These are phyloP conservation scores for Philypnodon macrostomus DNA, from an alignment of 2,797 vertebrate species.

Conservation along the genomic window DNA sequence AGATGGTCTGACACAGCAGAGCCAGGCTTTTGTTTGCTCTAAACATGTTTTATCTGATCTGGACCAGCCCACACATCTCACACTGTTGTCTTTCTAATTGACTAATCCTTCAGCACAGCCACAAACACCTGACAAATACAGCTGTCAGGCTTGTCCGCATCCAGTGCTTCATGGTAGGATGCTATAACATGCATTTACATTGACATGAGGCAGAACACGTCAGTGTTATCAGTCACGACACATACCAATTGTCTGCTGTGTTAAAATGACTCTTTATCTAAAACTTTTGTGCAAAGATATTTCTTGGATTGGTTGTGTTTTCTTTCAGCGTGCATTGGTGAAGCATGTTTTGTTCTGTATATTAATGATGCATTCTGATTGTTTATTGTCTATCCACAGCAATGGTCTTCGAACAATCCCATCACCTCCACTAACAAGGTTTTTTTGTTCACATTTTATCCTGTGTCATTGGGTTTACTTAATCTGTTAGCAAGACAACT, in stretches of 20 bases:
- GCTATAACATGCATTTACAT: conserved; percentile 3
- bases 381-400: too few relatives aligned
- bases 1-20: conserved; percentile 46
- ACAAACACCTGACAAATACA: conserved; percentile 20
- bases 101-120: conserved; percentile 49
- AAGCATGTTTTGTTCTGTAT: too few relatives aligned
- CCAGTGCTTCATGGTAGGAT: background rate
- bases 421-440: background rate
- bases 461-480: too few relatives aligned
- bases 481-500: too few relatives aligned
- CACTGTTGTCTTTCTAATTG: conserved; percentile 43
- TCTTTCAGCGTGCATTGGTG: too few relatives aligned
- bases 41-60: conserved; percentile 62
- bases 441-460: background rate
- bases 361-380: too few relatives aligned
- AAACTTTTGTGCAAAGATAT: too few relatives aligned
- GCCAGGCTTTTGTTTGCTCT: conserved; percentile 54
- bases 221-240: background rate
- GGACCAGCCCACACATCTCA: conserved; percentile 39
- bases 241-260: background rate
- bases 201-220: background rate
- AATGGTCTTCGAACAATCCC: too few relatives aligned
- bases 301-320: too few relatives aligned
- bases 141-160: conserved; percentile 3
- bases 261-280: too few relatives aligned